Evolutionary conservation across 2,797 vertebrate species (phyloP), one percentile per base, ranked within the genome.

Genomic region (Eremophila alpestris): DNA sequence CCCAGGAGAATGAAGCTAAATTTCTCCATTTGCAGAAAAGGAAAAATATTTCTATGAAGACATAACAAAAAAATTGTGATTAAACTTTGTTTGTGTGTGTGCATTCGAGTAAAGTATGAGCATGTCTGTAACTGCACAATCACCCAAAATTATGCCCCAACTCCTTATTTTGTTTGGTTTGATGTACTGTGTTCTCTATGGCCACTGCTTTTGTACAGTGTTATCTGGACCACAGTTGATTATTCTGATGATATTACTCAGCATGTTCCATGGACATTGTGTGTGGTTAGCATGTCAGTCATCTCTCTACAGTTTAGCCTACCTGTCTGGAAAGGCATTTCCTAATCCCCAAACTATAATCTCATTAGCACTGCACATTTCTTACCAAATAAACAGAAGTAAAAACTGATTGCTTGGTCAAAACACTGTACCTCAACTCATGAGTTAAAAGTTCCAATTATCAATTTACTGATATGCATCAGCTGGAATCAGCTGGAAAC

Each of bases 301-400:
- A 8, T n/a, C 74, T 81, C 64, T 46, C 77, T 77, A 19, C 74
- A 75, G 26, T 78, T 81, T 54, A 58, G 54, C 58, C 81, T 73
- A 60, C 46, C 32, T 83, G 87, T 91, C 71, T 63, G 67, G 93
- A 87, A 88, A 93, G 68, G 45, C 49, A 89, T 93, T 92, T 93
- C 56, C 75, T 89, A 89, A 83, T 95, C 73, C 80, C 64, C 60
- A 90, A 87, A 23, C 59, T 85, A 62, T 60, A 92, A 86, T 91
- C 83, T 94, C 81, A 78, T 94, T 90, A 82, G 56, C 29, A 76
- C 55, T 89, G 79, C 55, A 56, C 52, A 60, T 54, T 83, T 94
- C 65, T 85, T 92, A 75, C n/a, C 54, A 93, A 95, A 97, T 67
- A 95, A 95, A 94, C 23, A 91, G 43, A 83, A 86, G 9, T 78